These are phyloP conservation scores for Cotesia typhae DNA, from an alignment of 1,140 invertebrate genomes.

Conservation along the genomic window DNA sequence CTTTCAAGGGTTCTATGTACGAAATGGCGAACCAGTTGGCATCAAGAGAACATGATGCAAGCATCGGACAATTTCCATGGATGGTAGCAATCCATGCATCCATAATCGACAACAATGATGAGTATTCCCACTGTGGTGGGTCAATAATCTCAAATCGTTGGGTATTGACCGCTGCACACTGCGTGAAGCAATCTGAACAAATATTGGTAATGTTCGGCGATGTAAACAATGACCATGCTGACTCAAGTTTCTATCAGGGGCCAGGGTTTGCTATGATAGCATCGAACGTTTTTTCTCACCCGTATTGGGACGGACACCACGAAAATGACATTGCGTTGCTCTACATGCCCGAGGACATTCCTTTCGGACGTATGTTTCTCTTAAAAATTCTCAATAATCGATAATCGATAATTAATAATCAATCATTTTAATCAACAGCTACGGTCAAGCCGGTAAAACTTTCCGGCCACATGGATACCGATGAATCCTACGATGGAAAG, in stretches of 20 bases:
- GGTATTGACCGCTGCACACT: conserved; percentile 45
- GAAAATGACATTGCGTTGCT: neutral
- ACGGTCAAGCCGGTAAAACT: neutral
- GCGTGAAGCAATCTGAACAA: neutral
- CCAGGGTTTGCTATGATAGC: conserved; percentile 38
- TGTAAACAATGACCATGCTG: conserved; percentile 24
- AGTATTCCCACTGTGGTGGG: conserved; percentile 37
- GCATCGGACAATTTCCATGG: conserved; percentile 40
- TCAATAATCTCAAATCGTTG: conserved; percentile 40
- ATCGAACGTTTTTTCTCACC: conserved; percentile 20
- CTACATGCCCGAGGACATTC: conserved; percentile 10
- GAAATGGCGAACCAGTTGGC: neutral
- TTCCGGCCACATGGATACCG: neutral
- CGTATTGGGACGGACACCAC: conserved; percentile 5
- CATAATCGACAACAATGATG: conserved; percentile 7
- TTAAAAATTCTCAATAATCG: neutral
- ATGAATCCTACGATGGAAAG: neutral
- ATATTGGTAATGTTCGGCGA: conserved; percentile 41
- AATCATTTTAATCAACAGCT: neutral
- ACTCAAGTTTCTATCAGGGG: conserved; percentile 32
- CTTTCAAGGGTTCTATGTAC: no score
- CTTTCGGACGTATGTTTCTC: conserved; percentile 1
- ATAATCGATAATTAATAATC: neutral
- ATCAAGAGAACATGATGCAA: conserved; percentile 16
- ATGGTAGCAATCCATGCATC: conserved; percentile 39